Conservation (phyloP, 1,140 invertebrate genomes). For the Sinonovacula constricta region DNA sequence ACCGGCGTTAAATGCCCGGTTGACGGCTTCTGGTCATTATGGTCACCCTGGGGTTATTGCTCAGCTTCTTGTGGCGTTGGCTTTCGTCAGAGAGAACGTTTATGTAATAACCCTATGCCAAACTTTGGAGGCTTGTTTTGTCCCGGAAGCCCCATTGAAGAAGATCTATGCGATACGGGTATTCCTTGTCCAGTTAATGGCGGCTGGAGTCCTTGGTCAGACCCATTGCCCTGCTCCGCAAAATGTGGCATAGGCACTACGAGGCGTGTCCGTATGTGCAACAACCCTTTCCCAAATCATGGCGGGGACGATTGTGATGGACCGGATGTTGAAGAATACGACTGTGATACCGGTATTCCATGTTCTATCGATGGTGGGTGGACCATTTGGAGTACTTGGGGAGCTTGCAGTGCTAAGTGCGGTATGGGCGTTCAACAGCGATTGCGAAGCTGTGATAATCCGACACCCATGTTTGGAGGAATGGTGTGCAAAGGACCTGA, state of each 20-base stretch:
- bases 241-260: conserved; percentile 54
- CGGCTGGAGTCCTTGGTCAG: conserved; percentile 58
- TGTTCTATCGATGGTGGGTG: conserved; percentile 53
- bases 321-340: conserved; percentile 35
- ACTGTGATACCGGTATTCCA: conserved; percentile 52
- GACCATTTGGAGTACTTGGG: conserved; percentile 55
- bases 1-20: conserved; percentile 40
- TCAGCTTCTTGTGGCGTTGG: conserved; percentile 65
- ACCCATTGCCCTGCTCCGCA: conserved; percentile 53
- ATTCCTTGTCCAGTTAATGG: conserved; percentile 76
- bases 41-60: conserved; percentile 71
- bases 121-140: conserved; percentile 73
- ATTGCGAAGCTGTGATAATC: conserved; percentile 83
- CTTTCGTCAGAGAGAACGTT: conserved; percentile 54
- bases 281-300: conserved; percentile 59
- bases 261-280: conserved; percentile 55
- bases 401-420: conserved; percentile 48
- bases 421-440: conserved; percentile 64
- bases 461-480: conserved; percentile 82
- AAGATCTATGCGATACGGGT: conserved; percentile 61
- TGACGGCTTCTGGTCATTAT: conserved; percentile 70
- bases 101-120: conserved; percentile 70
- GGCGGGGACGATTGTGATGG: conserved; percentile 67
- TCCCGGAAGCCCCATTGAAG: conserved; percentile 58
- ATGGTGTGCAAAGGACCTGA: conserved; percentile 83